These are phyloP conservation scores for Thrips palmi DNA, from an alignment of 1,140 invertebrate genomes.

Conservation along the genomic window DNA sequence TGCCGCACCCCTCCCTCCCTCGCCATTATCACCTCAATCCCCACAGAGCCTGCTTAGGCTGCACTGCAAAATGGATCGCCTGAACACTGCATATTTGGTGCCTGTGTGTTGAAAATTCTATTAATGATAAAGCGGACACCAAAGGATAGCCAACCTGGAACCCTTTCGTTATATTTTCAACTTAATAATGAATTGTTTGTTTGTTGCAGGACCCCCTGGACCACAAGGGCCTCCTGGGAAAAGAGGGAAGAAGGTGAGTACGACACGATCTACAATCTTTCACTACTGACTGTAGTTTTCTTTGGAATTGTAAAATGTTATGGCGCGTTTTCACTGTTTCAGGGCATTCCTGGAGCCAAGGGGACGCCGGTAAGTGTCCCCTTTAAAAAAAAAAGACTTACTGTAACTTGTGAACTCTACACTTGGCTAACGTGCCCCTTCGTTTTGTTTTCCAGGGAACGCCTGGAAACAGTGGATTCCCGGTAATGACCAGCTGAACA, in stretches of 20 bases:
- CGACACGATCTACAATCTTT: conserved; percentile 4
- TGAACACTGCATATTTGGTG: no score
- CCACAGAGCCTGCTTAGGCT: no score
- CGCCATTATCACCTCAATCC: no score
- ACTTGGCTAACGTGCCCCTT: conserved; percentile 16
- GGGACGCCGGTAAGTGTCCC: background rate
- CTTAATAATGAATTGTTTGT: no score
- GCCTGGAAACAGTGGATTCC: conserved; percentile 73
- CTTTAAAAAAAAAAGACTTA: background rate
- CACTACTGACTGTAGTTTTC: conserved; percentile 13
- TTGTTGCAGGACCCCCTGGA: conserved; percentile 44
- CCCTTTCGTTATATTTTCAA: no score
- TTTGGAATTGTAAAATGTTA: background rate
- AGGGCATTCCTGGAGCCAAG: no score
- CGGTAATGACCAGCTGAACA: conserved; percentile 34
- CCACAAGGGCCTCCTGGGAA: conserved; percentile 64
- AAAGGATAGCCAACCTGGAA: no score
- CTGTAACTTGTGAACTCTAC: conserved; percentile 6
- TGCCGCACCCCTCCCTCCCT: no score
- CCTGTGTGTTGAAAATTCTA: no score
- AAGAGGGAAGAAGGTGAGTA: conserved; percentile 57
- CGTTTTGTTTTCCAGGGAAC: conserved; percentile 46
- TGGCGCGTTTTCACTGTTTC: background rate
- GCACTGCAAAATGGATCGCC: no score
- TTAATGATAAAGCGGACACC: no score